These are phyloP conservation scores for Agapetus fuscipes DNA, from an alignment of 2,888 invertebrate genomes.

Conservation along the genomic window DNA sequence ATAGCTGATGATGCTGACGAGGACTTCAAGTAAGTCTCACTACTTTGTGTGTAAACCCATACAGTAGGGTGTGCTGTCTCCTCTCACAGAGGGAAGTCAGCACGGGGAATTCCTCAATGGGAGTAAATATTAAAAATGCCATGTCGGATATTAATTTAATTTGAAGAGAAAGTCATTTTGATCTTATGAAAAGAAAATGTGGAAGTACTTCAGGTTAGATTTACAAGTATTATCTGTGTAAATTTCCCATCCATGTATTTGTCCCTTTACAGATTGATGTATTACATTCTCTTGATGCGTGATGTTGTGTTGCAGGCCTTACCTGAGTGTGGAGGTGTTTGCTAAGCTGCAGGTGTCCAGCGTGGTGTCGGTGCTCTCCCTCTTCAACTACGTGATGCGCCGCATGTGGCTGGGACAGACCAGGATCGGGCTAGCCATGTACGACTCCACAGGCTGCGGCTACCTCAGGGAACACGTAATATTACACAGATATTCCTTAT, in stretches of 20 bases:
- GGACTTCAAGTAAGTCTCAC: slow-evolving; percentile 53
- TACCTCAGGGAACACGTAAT: slow-evolving; percentile 73
- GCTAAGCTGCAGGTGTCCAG: slow-evolving; percentile 79
- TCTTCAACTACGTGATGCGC: slow-evolving; percentile 93
- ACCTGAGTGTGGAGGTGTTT: slow-evolving; percentile 80
- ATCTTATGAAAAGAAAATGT: too few relatives aligned
- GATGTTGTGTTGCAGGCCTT: slow-evolving; percentile 58
- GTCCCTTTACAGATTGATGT: too few relatives aligned
- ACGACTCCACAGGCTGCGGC: slow-evolving; percentile 89
- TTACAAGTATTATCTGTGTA: too few relatives aligned
- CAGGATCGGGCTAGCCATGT: slow-evolving; percentile 83
- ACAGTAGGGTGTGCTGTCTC: neutral
- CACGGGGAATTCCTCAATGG: too few relatives aligned
- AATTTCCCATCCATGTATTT: too few relatives aligned
- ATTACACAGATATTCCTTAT: too few relatives aligned
- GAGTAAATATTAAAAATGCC: neutral
- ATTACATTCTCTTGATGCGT: too few relatives aligned
- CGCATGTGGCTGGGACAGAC: slow-evolving; percentile 95
- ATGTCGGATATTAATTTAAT: neutral
- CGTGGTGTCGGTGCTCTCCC: slow-evolving; percentile 78
- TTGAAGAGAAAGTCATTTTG: neutral
- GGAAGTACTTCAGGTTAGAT: too few relatives aligned
- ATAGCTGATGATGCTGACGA: slow-evolving; percentile 64
- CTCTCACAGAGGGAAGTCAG: too few relatives aligned
- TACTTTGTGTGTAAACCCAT: too few relatives aligned